Evolutionary conservation across 1,140 invertebrate genomes (phyloP).

Genomic region (Copidosoma floridanum): DNA sequence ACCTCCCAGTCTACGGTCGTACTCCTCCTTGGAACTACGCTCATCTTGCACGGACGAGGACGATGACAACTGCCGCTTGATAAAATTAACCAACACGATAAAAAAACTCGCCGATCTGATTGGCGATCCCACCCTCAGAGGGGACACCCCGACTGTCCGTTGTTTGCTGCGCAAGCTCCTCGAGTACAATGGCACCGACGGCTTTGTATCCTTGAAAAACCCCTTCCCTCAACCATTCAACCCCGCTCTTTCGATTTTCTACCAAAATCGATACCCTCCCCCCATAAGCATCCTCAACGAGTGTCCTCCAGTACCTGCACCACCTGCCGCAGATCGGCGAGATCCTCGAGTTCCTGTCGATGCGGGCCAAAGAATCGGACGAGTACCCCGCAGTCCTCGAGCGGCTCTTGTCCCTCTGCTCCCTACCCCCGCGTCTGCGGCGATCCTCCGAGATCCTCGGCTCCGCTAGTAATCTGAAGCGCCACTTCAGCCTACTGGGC

Average conservation of each 20-base stretch:
- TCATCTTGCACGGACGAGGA: background rate
- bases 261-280: too few relatives aligned
- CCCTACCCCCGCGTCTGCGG: slow-evolving; percentile 30
- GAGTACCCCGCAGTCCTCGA: slow-evolving; percentile 35
- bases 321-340: slow-evolving; percentile 35
- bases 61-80: background rate
- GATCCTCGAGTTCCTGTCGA: slow-evolving; percentile 39
- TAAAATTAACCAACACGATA: slow-evolving; percentile 9
- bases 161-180: background rate
- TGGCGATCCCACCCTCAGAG: background rate
- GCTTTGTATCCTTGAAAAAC: slow-evolving; percentile 44
- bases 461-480: slow-evolving; percentile 24
- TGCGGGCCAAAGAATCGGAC: slow-evolving; percentile 7
- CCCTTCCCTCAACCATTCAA: too few relatives aligned
- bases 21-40: background rate
- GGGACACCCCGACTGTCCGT: background rate
- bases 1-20: slow-evolving; percentile 4
- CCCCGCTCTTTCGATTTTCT: too few relatives aligned
- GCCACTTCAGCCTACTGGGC: slow-evolving; percentile 41
- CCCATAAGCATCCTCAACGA: background rate
- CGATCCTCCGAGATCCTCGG: slow-evolving; percentile 33
- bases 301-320: slow-evolving; percentile 34
- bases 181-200: slow-evolving; percentile 18
- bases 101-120: slow-evolving; percentile 11
- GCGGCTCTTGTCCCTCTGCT: slow-evolving; percentile 35